phyloP scores from a whole-genome alignment of 2,888 invertebrate genomes.

The Smittia aterrima region DNA sequence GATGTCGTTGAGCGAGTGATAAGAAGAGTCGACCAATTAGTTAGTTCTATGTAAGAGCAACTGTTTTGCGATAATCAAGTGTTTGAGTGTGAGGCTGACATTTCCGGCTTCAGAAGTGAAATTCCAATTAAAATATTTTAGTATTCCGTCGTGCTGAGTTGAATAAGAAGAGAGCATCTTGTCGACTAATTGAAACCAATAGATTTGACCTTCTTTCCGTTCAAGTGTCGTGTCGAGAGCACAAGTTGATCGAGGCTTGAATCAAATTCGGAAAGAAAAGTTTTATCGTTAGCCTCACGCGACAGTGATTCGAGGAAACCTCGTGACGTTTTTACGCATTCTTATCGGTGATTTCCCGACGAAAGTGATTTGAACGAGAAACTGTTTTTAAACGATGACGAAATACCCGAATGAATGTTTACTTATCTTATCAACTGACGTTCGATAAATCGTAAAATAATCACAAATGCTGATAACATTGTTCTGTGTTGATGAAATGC shows the following conservation, averaged over 20 bases:
- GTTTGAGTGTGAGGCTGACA: neutral
- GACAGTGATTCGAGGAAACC: neutral
- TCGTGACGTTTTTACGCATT: neutral
- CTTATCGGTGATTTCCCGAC: neutral
- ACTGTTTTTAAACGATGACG: neutral
- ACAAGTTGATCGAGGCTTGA: neutral
- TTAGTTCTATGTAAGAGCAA: neutral
- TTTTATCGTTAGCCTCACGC: neutral
- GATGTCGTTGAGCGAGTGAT: neutral
- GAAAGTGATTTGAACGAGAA: neutral
- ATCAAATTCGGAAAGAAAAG: neutral
- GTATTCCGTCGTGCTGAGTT: neutral
- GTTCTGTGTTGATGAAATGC: neutral
- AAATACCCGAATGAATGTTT: neutral
- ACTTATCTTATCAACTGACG: slow-evolving; percentile 13
- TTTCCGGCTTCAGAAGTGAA: neutral
- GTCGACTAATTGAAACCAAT: neutral
- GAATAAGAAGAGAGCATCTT: neutral
- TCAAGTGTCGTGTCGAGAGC: neutral
- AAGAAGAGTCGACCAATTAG: neutral
- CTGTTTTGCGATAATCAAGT: neutral
- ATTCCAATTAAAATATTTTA: neutral
- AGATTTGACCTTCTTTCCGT: slow-evolving; percentile 14
- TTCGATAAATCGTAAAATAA: slow-evolving; percentile 4
- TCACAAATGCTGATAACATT: slow-evolving; percentile 11